Base-by-base conservation (phyloP, 2,888 invertebrate species). In the Myathropa florea region DNA sequence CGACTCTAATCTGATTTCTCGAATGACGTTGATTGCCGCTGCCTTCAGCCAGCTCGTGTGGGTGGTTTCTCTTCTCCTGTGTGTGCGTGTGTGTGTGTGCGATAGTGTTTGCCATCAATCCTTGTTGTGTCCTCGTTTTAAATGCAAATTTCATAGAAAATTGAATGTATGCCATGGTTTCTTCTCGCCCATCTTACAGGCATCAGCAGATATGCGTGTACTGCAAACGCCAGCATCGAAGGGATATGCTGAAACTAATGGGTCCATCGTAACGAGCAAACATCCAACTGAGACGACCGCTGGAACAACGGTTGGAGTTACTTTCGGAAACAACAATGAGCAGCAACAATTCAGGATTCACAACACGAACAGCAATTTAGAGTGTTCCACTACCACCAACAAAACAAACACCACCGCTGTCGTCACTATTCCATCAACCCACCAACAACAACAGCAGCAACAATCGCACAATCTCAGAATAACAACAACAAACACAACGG, bases 281-380 rank as follows among this genome's bases (percentile, higher is more conserved):
- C 70, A 55, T 7, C 61, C 61, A 33, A 23, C 73, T 4, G 68
- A 70, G 18, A 39, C 61, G 18, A 18, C 72, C 53, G 33, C 57
- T 28, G 23, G 10, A 64, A 61, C 72, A 36, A 67, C 70, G 61
- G 46, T 63, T 75, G 24, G 23, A 77, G 39, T 36, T 53, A 57
- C 64, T 78, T 86, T 86, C 61, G 83, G 83, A 78, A 86, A 86
- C 79, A 86, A 86, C 61, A 86, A 86, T 57, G 79, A 78, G 61
- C 46, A 46, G 46, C 46, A 46, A 46, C 46, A 83, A 78, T 46
- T 82, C 73, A 78, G 82, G 60, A 78, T 73, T 70, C 72, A 85
- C 64, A 33, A 18, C 46, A 57, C 77, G 39, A 78, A 68, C 23
- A 77, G 73, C 64, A 77, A 73, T 65, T 64, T 82, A 77, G 72